Evolutionary conservation across 2,797 vertebrate genomes (phyloP), one percentile per base, ranked within the genome.

Genomic region (Myotis daubentonii): DNA sequence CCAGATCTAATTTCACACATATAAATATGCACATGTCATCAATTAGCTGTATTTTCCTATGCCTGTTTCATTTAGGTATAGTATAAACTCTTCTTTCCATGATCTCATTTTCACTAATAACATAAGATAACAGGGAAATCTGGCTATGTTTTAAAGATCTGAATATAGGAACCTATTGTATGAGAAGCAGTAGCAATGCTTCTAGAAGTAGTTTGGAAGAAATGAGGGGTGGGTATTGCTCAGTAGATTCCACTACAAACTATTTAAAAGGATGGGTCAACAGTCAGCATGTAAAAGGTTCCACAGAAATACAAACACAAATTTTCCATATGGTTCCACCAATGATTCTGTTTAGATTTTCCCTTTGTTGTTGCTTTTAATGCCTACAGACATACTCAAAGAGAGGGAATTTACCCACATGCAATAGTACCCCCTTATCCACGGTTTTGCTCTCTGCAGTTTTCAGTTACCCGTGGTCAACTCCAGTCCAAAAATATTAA

Each of bases 21-120:
- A 49, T 86, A 94, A 90, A 94, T 71, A 82, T 70, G 85, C 65
- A 93, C 53, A 55, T 88, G 85, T 85, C 72, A 92, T 84, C 70
- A 88, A 19, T 83, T 92, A 89, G 41, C 76, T 93, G 2, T 94
- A 60, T 81, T 96, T 97, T 92, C 76, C 91, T 93, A 49, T 79
- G 71, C n/a, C 38, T 78, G 19, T 78, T 86, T 62, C 57, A 74
- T 91, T 90, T 89, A 95, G 78, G 47, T 95, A 70, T 92, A 85
- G 60, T 94, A 87, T 75, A 95, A 90, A 83, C 28, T 89, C 44
- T 90, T 91, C 19, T 87, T 87, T 90, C 90, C 55, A 55, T 89
- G 86, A 94, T 78, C 91, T 96, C 87, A 96, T 78, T 92, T 95
- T 87, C 95, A 89, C 70, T 76, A 83, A 68, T 74, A 88, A 60